These are phyloP conservation scores for Adelognathus sp. DNA, from an alignment of 2,888 invertebrate species.

Conservation along the genomic window DNA sequence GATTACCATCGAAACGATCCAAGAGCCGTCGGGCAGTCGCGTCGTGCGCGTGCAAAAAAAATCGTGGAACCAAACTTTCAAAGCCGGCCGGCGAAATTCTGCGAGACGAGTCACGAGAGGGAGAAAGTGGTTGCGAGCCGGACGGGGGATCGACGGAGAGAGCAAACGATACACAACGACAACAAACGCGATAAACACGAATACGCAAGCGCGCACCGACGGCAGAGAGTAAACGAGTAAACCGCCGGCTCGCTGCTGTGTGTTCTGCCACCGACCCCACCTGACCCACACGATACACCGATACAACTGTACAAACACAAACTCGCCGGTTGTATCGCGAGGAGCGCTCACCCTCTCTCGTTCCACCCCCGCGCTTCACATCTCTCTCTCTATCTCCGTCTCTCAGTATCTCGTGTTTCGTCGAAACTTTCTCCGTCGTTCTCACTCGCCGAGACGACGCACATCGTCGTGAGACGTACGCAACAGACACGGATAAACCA, in stretches of 20 bases:
- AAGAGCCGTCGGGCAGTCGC: conserved; percentile 38
- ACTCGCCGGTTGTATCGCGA: conserved; percentile 41
- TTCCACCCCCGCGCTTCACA: conserved; percentile 35
- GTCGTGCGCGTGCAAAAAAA: neutral
- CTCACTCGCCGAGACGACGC: conserved; percentile 31
- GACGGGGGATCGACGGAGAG: conserved; percentile 5
- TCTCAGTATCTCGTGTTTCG: conserved; percentile 30
- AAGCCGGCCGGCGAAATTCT: conserved; percentile 50
- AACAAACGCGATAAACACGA: conserved; percentile 56
- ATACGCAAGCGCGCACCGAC: conserved; percentile 57
- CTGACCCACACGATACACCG: conserved; percentile 30
- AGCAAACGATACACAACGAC: conserved; percentile 42
- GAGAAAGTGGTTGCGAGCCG: neutral
- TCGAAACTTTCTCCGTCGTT: conserved; percentile 34
- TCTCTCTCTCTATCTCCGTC: conserved; percentile 30
- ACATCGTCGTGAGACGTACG: conserved; percentile 40
- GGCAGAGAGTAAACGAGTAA: conserved; percentile 51
- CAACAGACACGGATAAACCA: conserved; percentile 19
- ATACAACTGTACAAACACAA: conserved; percentile 58
- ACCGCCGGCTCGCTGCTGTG: conserved; percentile 31
- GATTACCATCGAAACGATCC: neutral
- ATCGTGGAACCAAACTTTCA: conserved; percentile 22
- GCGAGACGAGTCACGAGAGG: conserved; percentile 30
- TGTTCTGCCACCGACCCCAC: neutral
- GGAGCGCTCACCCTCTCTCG: conserved; percentile 32